Base-by-base conservation (phyloP, 2,888 invertebrate genomes). In the Chrysolina oricalcia region DNA sequence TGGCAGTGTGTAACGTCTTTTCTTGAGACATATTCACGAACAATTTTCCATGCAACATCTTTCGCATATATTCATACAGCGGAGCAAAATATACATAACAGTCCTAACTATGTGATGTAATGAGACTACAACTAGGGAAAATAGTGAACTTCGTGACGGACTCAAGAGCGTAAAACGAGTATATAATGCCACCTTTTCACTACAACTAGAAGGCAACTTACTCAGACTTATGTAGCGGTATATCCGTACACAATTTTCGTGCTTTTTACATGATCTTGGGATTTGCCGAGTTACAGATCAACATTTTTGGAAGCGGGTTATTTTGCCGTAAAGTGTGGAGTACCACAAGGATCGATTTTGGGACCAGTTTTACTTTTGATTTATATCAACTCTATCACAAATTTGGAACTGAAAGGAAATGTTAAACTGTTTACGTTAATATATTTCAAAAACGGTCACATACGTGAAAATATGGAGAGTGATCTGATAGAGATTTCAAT, bases 221-320 rank as follows among this genome's bases (percentile, higher is more conserved):
- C 87, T 89, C 89, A 89, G 89, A 89, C 89, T 89, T 89, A 87
- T 86, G 88, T 88, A 87, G 87, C 88, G 88, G 88, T 80, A 77
- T 77, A 77, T 85, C 86, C 84, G 84, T 83, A 84, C 83, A 85
- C 84, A 84, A 80, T 80, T 67, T 83, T 83, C 81, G 83, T 83
- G 81, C 78, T 80, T 70, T 78, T 75, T 74, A 74, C 73, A 77
- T 74, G 78, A 77, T 73, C 70, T 77, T 73, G 43, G 35, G 43
- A 35, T 40, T 56, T 62, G 27, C 23, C 35, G 8, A 6, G 27
- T 27, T 59, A 59, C 59, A 59, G 59, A 59, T 35, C 59, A 59
- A n/a, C 13, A 59, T 59, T 27, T 27, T n/a, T 13, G n/a, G 59
- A 27, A 59, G 23, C 13, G 23, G 17, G 10, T 10, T 17, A 15